Evolutionary conservation across 2,888 invertebrate species (phyloP).

Genomic region (Hoplodrina ambigua): DNA sequence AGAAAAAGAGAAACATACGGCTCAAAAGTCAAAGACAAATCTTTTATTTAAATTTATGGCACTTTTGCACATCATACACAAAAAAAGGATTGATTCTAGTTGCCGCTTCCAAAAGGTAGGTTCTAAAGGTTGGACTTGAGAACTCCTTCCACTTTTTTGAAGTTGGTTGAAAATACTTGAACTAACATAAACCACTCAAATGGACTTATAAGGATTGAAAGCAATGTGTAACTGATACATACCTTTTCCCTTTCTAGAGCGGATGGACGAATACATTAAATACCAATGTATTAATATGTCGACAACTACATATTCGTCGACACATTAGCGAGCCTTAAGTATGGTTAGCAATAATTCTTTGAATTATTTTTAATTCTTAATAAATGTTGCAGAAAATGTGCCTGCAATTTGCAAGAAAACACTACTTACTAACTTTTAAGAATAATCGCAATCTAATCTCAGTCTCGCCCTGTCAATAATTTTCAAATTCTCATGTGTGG

Average conservation of each 20-base stretch:
- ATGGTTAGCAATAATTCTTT: not conserved
- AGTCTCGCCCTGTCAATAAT: no score
- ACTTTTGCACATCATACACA: no score
- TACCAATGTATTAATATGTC: constrained; percentile 17
- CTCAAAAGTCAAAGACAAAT: no score
- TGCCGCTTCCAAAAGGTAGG: no score
- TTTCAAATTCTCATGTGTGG: no score
- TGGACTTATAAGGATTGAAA: constrained; percentile 28
- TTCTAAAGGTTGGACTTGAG: no score
- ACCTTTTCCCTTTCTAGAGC: constrained; percentile 20
- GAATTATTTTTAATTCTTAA: not conserved
- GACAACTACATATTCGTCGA: constrained; percentile 10
- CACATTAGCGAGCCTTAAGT: not conserved
- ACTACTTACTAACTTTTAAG: no score
- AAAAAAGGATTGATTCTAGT: no score
- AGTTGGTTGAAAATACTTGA: constrained; percentile 7
- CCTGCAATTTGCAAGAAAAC: not conserved
- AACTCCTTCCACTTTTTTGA: no score
- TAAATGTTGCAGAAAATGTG: not conserved
- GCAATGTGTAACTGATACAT: constrained; percentile 39
- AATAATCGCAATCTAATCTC: no score
- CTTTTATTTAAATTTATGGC: no score
- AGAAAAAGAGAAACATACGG: no score
- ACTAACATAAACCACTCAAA: constrained; percentile 5
- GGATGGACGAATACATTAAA: constrained; percentile 36